These are phyloP conservation scores for Salminus brasiliensis DNA, from an alignment of 2,113 vertebrate species.

Conservation along the genomic window DNA sequence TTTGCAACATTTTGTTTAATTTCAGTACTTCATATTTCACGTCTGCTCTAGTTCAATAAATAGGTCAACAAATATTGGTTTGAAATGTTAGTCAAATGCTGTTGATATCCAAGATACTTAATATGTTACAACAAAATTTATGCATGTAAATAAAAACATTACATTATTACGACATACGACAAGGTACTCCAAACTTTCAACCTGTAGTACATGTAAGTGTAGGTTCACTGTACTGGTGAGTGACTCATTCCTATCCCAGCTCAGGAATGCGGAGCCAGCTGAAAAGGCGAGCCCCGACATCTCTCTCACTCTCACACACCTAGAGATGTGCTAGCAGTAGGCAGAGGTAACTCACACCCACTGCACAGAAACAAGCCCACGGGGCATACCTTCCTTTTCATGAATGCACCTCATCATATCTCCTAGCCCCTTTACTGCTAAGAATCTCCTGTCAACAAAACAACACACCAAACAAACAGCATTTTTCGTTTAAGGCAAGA, in stretches of 20 bases:
- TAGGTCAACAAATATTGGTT: no score
- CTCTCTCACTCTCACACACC: slow-evolving; percentile 59
- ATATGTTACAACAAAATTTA: no score
- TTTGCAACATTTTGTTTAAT: no score
- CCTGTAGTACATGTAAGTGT: not conserved
- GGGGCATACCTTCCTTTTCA: slow-evolving; percentile 30
- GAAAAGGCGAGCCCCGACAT: slow-evolving; percentile 68
- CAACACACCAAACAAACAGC: not conserved
- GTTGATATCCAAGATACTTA: no score
- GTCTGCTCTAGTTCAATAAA: no score
- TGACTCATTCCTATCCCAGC: slow-evolving; percentile 54
- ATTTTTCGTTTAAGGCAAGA: not conserved
- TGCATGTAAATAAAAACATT: no score
- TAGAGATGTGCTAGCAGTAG: slow-evolving; percentile 64
- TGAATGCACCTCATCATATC: slow-evolving; percentile 33
- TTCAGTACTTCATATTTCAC: no score
- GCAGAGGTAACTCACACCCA: slow-evolving; percentile 57
- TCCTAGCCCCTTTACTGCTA: not conserved
- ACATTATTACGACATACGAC: no score
- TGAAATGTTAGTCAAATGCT: no score
- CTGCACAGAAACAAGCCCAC: slow-evolving; percentile 18
- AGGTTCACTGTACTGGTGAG: slow-evolving; percentile 1
- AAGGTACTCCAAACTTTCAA: no score
- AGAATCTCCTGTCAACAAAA: not conserved
- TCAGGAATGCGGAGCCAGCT: slow-evolving; percentile 66